Evolutionary conservation across 2,113 vertebrate species (phyloP).

Genomic region (Morone chrysops): DNA sequence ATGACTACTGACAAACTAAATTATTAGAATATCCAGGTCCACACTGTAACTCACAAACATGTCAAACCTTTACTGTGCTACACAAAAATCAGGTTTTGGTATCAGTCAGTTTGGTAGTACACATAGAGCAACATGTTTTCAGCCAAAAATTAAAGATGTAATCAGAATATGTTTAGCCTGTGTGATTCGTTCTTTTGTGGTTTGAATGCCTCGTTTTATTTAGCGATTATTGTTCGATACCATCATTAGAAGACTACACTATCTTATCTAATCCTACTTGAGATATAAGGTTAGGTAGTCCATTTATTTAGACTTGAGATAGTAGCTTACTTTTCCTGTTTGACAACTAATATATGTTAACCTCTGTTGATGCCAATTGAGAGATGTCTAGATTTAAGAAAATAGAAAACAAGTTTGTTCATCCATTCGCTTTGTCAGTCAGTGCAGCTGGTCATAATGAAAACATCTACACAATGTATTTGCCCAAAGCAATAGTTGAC

Average conservation of each 20-base stretch:
- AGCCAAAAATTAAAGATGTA: conserved; percentile 70
- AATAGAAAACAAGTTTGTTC: too few species aligned
- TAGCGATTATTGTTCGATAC: not conserved
- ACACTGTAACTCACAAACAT: conserved; percentile 36
- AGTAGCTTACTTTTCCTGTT: not conserved
- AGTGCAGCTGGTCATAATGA: not conserved
- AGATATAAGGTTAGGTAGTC: not conserved
- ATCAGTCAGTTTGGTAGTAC: conserved; percentile 35
- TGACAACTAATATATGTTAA: too few species aligned
- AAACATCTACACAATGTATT: conserved; percentile 11
- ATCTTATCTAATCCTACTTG: not conserved
- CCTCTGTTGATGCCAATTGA: too few species aligned
- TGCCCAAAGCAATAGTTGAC: not conserved
- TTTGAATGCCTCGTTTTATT: not conserved
- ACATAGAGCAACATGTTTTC: conserved; percentile 43
- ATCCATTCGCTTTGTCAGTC: not conserved
- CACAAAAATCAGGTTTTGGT: conserved; percentile 46
- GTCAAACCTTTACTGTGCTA: conserved; percentile 56
- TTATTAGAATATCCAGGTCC: conserved; percentile 58
- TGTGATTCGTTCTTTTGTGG: conserved; percentile 31
- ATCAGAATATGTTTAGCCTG: conserved; percentile 17
- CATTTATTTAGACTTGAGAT: not conserved
- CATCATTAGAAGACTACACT: not conserved
- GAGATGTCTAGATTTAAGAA: too few species aligned
- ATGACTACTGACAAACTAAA: conserved; percentile 39